phyloP scores from a whole-genome alignment of 2,888 invertebrate genomes.

The Hyalella azteca region DNA sequence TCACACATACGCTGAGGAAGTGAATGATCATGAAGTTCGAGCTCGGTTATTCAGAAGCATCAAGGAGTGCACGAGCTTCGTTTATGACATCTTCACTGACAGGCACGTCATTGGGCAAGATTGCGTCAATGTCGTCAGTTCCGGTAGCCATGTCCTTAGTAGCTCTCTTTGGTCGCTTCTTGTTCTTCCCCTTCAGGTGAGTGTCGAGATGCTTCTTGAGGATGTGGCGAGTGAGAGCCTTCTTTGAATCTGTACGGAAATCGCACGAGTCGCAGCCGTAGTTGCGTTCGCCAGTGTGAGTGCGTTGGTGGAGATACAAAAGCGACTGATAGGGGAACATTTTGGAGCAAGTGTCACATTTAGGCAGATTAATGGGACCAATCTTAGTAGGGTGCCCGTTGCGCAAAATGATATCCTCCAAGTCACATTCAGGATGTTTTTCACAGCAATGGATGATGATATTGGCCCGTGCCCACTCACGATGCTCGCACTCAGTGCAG shows the following conservation, averaged over 20 bases:
- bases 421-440: conserved; percentile 43
- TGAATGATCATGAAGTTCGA: too few species aligned
- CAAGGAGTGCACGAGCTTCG: not conserved
- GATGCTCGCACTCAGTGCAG: conserved; percentile 46
- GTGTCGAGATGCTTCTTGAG: conserved; percentile 39
- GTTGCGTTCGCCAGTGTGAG: conserved; percentile 55
- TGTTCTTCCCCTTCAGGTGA: conserved; percentile 5
- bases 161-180: not conserved
- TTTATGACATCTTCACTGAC: not conserved
- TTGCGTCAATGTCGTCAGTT: not conserved
- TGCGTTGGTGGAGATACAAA: conserved; percentile 52
- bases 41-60: not conserved
- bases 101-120: not conserved
- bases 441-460: conserved; percentile 55
- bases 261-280: conserved; percentile 53
- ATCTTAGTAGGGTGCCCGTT: conserved; percentile 54
- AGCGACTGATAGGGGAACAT: conserved; percentile 55
- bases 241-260: conserved; percentile 52
- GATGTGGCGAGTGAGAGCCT: conserved; percentile 49
- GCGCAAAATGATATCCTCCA: conserved; percentile 45
- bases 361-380: conserved; percentile 52
- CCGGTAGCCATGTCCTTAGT: conserved; percentile 18
- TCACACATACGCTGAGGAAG: too few species aligned
- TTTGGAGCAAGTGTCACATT: conserved; percentile 53
- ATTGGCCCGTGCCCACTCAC: conserved; percentile 51